Percentiles rank a stretch among this genome's conserved stretches.
Evolutionary conservation across 2,113 vertebrate species (phyloP).

Genomic region (Rostratula benghalensis): DNA sequence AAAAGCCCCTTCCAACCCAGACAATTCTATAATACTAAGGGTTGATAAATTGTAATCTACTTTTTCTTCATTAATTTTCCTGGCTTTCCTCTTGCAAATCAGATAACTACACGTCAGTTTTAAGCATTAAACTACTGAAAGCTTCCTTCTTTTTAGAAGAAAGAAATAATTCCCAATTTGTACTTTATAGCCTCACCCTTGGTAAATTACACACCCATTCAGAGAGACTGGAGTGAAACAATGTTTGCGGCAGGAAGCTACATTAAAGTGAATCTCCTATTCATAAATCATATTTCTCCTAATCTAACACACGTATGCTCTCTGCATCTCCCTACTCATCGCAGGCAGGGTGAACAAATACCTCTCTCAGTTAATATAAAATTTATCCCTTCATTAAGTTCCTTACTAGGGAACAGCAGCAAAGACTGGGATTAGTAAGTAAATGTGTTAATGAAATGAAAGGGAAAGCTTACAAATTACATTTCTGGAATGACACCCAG

Average conservation of each 20-base stretch:
- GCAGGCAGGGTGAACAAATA: neutral
- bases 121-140: neutral
- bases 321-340: neutral
- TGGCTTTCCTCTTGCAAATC: neutral
- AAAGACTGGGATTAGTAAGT: neutral
- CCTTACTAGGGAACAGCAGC: neutral
- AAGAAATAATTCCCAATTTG: neutral
- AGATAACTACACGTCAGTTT: neutral
- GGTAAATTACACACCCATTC: neutral
- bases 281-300: neutral
- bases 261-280: neutral
- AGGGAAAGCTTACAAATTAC: neutral
- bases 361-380: neutral
- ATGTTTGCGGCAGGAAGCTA: neutral
- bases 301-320: neutral
- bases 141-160: neutral
- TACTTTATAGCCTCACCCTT: neutral
- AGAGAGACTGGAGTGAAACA: neutral
- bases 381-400: neutral
- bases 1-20: too few species aligned
- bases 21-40: too few species aligned
- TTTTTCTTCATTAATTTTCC: neutral
- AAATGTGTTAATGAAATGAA: slow-evolving; percentile 23
- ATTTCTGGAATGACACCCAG: slow-evolving; percentile 39
- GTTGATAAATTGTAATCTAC: neutral